Evolutionary conservation across 92 coral and sea anemone species (phyloP).

Genomic region (Umimayanthus chanpuru): DNA sequence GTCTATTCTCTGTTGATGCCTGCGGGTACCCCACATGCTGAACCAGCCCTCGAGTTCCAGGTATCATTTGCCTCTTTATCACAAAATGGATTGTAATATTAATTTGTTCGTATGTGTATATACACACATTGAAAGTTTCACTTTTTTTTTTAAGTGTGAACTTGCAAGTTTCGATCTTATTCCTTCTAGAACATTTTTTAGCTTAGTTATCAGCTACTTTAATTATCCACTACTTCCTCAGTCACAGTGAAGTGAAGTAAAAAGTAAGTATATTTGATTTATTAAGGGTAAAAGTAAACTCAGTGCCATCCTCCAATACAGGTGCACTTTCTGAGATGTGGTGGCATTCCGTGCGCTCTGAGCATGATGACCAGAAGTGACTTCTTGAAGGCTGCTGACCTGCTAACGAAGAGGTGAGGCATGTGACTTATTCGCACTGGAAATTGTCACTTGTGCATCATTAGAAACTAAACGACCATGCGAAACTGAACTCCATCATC

Average conservation of each 20-base stretch:
- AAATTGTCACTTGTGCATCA: not conserved
- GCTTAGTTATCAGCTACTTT: too few species aligned
- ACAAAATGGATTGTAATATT: not conserved
- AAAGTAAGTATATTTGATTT: too few species aligned
- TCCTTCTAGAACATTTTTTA: too few species aligned
- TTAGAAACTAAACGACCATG: too few species aligned
- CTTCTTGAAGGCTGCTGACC: conserved; percentile 86
- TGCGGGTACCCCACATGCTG: conserved; percentile 78
- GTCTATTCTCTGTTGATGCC: conserved; percentile 95
- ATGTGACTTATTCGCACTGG: not conserved
- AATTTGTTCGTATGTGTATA: not conserved
- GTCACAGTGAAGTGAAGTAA: too few species aligned
- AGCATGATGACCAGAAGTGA: conserved; percentile 88
- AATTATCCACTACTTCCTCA: too few species aligned
- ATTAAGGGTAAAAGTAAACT: too few species aligned
- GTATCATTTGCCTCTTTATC: conserved; percentile 44
- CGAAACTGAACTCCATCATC: too few species aligned
- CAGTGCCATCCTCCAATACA: conserved; percentile 5
- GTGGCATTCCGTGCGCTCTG: conserved; percentile 87
- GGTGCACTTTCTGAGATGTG: conserved; percentile 92
- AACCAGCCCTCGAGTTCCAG: conserved; percentile 87
- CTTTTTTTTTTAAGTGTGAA: too few species aligned
- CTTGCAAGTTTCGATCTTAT: too few species aligned
- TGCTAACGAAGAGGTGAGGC: conserved; percentile 77
- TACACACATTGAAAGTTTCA: not conserved